Percentiles rank a stretch among this genome's conserved stretches.
phyloP scores from a whole-genome alignment of 2,888 invertebrate genomes.

The Cephus pygmeus region DNA sequence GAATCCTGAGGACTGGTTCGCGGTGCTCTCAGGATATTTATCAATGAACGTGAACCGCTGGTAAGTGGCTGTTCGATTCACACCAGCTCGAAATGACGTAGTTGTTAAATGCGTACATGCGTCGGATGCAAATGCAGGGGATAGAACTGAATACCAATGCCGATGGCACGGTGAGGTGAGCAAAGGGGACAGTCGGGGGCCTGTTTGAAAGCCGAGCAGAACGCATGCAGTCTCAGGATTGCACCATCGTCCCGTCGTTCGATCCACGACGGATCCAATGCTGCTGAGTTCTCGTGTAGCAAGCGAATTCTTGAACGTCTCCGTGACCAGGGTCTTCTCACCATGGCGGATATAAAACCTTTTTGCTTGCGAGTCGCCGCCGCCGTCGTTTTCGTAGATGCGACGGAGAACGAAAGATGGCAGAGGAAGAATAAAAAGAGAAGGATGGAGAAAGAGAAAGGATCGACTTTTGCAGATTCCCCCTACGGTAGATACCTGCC shows the following conservation, averaged over 20 bases:
- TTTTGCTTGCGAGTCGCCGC: not conserved
- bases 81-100: slow-evolving; percentile 35
- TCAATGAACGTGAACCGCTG: not conserved
- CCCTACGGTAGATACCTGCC: slow-evolving; percentile 43
- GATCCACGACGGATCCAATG: not conserved
- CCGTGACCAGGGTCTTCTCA: not conserved
- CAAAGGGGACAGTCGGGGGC: not conserved
- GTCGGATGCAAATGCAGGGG: slow-evolving; percentile 33
- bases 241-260: not conserved
- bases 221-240: not conserved
- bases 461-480: slow-evolving; percentile 42
- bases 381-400: not conserved
- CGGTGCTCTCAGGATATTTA: not conserved
- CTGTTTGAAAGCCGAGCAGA: not conserved
- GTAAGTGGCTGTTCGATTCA: slow-evolving; percentile 29
- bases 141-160: not conserved
- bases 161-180: not conserved
- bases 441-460: not conserved
- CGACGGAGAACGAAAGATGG: not conserved
- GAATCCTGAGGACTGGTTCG: not conserved
- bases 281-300: not conserved
- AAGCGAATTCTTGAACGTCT: not conserved
- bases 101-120: slow-evolving; percentile 33
- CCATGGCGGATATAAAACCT: not conserved
- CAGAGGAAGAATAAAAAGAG: not conserved